These are phyloP conservation scores for Cinclus cinclus DNA, from an alignment of 2,113 vertebrate genomes.

Conservation along the genomic window DNA sequence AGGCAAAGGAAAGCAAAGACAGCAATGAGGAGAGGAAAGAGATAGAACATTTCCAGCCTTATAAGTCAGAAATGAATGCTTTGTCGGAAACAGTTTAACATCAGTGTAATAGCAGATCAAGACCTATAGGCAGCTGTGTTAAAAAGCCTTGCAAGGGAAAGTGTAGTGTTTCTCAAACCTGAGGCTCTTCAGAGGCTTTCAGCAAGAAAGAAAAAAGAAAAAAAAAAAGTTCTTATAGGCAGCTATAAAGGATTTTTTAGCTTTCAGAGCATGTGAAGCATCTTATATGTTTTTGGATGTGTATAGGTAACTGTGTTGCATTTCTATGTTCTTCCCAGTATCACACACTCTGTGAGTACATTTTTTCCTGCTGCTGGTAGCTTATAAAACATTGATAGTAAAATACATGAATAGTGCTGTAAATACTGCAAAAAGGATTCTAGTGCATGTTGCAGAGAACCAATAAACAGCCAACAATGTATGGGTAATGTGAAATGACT, in stretches of 20 bases:
- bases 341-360: not conserved
- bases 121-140: not conserved
- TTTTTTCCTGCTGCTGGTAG: not conserved
- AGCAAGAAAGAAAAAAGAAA: not conserved
- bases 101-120: not conserved
- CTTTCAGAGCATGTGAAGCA: not conserved
- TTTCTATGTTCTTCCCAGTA: not conserved
- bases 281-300: not conserved
- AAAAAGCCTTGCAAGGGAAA: not conserved
- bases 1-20: not conserved
- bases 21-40: not conserved
- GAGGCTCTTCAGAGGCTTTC: not conserved
- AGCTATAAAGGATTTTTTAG: not conserved
- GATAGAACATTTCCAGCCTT: not conserved
- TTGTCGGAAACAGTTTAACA: not conserved
- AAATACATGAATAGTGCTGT: not conserved
- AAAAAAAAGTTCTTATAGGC: not conserved
- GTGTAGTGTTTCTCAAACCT: not conserved
- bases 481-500: conserved; percentile 31
- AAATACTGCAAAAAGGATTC: not conserved
- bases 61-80: not conserved
- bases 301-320: not conserved
- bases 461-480: not conserved
- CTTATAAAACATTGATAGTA: not conserved
- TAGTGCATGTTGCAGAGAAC: not conserved